phyloP scores from a whole-genome alignment of 2,113 vertebrate genomes.

The Zosterops pallidus region DNA sequence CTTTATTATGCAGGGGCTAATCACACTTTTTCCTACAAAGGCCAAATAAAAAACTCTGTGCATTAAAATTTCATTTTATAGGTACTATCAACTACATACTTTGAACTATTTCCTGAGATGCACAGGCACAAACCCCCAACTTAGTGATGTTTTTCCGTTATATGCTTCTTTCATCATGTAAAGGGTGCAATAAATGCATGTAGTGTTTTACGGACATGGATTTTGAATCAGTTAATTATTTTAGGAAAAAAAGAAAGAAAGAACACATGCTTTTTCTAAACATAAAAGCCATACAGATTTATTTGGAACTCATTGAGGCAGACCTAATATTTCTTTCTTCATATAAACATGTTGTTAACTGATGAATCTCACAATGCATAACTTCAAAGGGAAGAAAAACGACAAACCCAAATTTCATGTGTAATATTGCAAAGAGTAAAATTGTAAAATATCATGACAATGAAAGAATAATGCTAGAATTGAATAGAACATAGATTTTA shows the following conservation, averaged over 20 bases:
- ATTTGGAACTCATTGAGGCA: not conserved
- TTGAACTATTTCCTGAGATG: not conserved
- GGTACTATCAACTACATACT: not conserved
- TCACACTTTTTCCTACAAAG: not conserved
- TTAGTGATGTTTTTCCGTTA: not conserved
- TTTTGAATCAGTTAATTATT: not conserved
- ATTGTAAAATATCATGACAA: not conserved
- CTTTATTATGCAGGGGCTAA: not conserved
- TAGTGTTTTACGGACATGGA: not conserved
- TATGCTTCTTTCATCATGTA: not conserved
- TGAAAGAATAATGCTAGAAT: not conserved
- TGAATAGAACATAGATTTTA: not conserved
- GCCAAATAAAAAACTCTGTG: not conserved
- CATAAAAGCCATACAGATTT: not conserved
- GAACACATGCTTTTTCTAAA: not conserved
- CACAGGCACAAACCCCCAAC: not conserved
- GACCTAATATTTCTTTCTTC: not conserved
- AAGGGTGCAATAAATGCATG: not conserved
- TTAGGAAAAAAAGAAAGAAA: not conserved
- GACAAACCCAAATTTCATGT: not conserved
- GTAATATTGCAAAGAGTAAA: not conserved
- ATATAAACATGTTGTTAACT: not conserved
- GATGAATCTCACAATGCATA: not conserved
- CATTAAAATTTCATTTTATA: not conserved
- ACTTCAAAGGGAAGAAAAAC: not conserved